Conservation (phyloP, 1,140 invertebrate genomes). For the Ceratina calcarata region DNA sequence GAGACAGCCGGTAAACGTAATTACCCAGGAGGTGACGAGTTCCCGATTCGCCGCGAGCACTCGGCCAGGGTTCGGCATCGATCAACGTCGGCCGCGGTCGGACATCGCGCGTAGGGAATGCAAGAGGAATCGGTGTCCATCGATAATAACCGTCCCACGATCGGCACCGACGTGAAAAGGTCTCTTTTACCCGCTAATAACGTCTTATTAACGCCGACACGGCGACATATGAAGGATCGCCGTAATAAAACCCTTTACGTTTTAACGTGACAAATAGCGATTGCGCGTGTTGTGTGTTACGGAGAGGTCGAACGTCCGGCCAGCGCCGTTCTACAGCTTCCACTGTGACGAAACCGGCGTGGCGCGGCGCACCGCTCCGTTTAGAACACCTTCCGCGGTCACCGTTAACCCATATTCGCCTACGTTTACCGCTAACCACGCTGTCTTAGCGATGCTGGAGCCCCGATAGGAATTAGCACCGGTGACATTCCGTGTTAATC, state of each 20-base stretch:
- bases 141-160: conserved; percentile 66
- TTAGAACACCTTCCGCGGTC: conserved; percentile 46
- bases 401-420: conserved; percentile 38
- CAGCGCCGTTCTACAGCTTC: conserved; percentile 30
- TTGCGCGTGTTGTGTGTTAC: conserved; percentile 43
- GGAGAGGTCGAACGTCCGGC: conserved; percentile 21
- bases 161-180: conserved; percentile 63
- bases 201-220: conserved; percentile 63
- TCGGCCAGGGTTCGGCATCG: conserved; percentile 52
- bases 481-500: conserved; percentile 28
- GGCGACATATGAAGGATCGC: conserved; percentile 62
- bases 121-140: conserved; percentile 60
- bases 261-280: conserved; percentile 68
- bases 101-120: conserved; percentile 45
- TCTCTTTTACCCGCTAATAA: conserved; percentile 68
- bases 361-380: background rate
- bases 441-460: conserved; percentile 8
- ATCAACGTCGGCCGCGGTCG: conserved; percentile 55
- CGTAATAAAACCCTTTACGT: conserved; percentile 62
- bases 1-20: conserved; percentile 27
- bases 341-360: conserved; percentile 41
- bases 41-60: conserved; percentile 42
- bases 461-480: conserved; percentile 32
- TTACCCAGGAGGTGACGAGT: conserved; percentile 51
- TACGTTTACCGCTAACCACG: conserved; percentile 1